Conservation (phyloP, 2,888 invertebrate species). For the Galerucella nymphaeae region DNA sequence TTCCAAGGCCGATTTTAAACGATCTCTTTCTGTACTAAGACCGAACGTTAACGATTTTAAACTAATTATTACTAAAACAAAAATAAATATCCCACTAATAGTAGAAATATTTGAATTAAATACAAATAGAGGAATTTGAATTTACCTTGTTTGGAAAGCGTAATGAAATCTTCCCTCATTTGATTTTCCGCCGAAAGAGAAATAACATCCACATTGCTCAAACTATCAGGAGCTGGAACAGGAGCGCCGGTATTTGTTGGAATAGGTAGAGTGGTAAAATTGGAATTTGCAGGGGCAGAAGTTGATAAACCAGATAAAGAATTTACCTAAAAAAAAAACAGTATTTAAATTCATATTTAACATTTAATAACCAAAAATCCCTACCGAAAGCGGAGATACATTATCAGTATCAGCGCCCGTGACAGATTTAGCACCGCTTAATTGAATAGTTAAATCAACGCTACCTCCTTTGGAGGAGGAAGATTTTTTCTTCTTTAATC, state of each 20-base stretch:
- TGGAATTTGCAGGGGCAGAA: conserved; percentile 50
- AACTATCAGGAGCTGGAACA: conserved; percentile 69
- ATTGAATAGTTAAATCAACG: conserved; percentile 68
- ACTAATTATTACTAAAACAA: conserved; percentile 64
- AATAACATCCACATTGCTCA: conserved; percentile 65
- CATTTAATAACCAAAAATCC: conserved; percentile 41
- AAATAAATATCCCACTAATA: too few species aligned
- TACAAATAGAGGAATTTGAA: conserved; percentile 36
- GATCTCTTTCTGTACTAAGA: conserved; percentile 69
- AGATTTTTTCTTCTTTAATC: conserved; percentile 74
- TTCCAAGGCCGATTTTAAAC: conserved; percentile 73
- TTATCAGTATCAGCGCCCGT: conserved; percentile 60
- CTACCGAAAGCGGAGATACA: conserved; percentile 64
- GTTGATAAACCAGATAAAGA: conserved; percentile 59
- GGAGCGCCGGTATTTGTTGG: conserved; percentile 55
- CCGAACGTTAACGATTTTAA: conserved; percentile 65
- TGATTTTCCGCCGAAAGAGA: conserved; percentile 60
- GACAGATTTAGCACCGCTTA: conserved; percentile 57
- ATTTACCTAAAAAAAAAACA: conserved; percentile 52
- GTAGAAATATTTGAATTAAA: neutral
- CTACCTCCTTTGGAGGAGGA: conserved; percentile 69
- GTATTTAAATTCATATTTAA: conserved; percentile 1
- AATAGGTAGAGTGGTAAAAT: conserved; percentile 52
- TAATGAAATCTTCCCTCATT: conserved; percentile 72
- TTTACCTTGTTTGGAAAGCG: conserved; percentile 76